Conservation (phyloP, 2,888 invertebrate genomes). For the Drosophila neutralis region DNA sequence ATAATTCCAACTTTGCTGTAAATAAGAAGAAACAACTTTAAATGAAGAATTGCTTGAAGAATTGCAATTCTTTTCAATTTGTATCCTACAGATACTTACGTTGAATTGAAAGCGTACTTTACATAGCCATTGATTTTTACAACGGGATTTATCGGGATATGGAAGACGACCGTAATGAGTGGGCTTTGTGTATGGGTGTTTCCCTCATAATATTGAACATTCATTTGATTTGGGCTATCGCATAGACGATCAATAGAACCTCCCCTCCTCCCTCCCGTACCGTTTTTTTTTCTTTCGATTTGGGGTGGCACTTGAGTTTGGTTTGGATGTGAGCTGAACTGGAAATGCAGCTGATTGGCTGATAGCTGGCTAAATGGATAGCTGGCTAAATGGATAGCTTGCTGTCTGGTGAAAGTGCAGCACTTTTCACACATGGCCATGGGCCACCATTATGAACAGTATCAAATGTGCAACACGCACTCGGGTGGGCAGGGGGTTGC, state of each 20-base stretch:
- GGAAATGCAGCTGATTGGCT: constrained; percentile 31
- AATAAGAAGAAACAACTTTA: not conserved
- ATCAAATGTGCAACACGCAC: constrained; percentile 58
- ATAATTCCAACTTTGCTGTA: not conserved
- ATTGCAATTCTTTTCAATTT: not conserved
- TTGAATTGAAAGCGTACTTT: not conserved
- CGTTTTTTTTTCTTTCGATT: not conserved
- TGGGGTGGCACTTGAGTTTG: constrained; percentile 43
- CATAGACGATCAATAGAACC: constrained; percentile 9
- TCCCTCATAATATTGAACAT: constrained; percentile 3
- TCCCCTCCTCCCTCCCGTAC: not conserved
- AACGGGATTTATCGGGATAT: not conserved
- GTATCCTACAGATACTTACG: not conserved
- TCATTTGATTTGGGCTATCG: constrained; percentile 19
- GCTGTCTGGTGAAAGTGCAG: constrained; percentile 66
- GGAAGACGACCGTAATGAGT: not conserved
- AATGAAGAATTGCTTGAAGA: not conserved
- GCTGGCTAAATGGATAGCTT: constrained; percentile 6
- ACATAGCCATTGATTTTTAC: not conserved
- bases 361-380: constrained; percentile 6
- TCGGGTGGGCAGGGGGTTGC: not conserved
- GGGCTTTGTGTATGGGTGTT: not conserved
- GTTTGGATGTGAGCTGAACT: constrained; percentile 54
- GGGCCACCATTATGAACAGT: constrained; percentile 67
- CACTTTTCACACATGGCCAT: constrained; percentile 68